Conservation (phyloP, 1,140 invertebrate genomes). For the Microvelia longipes region DNA sequence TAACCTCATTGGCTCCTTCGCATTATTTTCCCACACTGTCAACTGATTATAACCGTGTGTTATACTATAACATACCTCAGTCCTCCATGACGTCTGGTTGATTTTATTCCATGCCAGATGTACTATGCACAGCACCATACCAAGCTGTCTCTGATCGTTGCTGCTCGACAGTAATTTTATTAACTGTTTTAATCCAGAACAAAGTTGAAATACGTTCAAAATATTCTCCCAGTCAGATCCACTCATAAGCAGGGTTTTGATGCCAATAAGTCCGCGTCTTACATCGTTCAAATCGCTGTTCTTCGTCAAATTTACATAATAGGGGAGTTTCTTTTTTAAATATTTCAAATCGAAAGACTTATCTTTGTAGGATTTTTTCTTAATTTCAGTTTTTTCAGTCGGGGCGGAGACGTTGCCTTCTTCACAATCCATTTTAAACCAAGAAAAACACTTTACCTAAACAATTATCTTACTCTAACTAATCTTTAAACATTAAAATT, state of each 20-base stretch:
- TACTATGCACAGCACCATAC: not conserved
- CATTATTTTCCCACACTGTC: too few relatives aligned
- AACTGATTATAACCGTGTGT: too few relatives aligned
- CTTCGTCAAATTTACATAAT: not conserved
- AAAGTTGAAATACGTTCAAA: not conserved
- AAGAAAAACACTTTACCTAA: too few relatives aligned
- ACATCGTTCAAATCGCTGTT: not conserved
- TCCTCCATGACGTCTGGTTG: not conserved
- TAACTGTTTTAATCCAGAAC: not conserved
- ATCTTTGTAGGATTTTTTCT: not conserved
- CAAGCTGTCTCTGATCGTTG: not conserved
- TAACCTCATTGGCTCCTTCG: too few relatives aligned
- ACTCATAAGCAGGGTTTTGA: not conserved
- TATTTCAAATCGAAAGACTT: not conserved
- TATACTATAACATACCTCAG: too few relatives aligned
- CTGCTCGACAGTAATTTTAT: not conserved
- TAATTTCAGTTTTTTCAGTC: not conserved
- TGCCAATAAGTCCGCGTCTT: not conserved
- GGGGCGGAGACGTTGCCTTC: not conserved
- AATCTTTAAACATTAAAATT: not conserved
- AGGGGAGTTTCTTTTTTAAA: not conserved
- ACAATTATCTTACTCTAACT: too few relatives aligned
- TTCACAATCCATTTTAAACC: not conserved
- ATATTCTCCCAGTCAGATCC: not conserved
- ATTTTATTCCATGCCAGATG: not conserved